Percentiles rank a stretch among this genome's conserved stretches.
Conservation (phyloP, 2,113 vertebrate species). For the Sciurus niger region DNA sequence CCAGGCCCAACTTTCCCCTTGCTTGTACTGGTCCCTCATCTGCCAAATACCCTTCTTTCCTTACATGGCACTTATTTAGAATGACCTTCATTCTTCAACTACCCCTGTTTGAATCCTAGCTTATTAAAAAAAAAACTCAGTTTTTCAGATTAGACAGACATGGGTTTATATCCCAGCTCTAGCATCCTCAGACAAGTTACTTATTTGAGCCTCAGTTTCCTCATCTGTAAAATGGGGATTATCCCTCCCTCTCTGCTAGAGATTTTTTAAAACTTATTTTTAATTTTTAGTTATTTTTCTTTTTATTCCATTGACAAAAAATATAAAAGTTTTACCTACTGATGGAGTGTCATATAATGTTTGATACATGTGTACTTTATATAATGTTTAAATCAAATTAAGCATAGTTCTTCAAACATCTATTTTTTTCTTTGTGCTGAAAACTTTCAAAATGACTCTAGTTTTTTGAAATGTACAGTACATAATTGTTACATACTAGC, state of each 20-base stretch:
- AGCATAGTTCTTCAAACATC: not conserved
- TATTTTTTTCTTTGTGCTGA: not conserved
- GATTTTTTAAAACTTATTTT: not conserved
- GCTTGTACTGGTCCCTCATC: not conserved
- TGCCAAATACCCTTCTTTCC: not conserved
- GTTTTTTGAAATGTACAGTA: not conserved
- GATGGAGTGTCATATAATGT: not conserved
- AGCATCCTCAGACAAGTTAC: not conserved
- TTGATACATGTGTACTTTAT: not conserved
- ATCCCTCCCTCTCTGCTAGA: not conserved
- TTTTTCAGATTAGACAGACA: not conserved
- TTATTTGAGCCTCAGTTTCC: slow-evolving; percentile 18
- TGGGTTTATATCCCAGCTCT: not conserved
- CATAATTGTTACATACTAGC: not conserved
- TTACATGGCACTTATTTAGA: not conserved
- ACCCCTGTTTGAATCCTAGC: not conserved
- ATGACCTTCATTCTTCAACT: not conserved
- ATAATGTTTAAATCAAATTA: not conserved
- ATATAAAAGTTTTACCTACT: not conserved
- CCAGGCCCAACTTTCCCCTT: not conserved
- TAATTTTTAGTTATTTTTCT: too few relatives aligned
- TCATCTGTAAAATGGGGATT: slow-evolving; percentile 12
- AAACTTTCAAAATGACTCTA: not conserved
- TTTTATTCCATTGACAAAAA: not conserved
- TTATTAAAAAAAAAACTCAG: slow-evolving; percentile 6